Evolutionary conservation across 2,113 vertebrate genomes (phyloP), one percentile per base, ranked within the genome.

Genomic region (Chamaetylas fuelleborni): DNA sequence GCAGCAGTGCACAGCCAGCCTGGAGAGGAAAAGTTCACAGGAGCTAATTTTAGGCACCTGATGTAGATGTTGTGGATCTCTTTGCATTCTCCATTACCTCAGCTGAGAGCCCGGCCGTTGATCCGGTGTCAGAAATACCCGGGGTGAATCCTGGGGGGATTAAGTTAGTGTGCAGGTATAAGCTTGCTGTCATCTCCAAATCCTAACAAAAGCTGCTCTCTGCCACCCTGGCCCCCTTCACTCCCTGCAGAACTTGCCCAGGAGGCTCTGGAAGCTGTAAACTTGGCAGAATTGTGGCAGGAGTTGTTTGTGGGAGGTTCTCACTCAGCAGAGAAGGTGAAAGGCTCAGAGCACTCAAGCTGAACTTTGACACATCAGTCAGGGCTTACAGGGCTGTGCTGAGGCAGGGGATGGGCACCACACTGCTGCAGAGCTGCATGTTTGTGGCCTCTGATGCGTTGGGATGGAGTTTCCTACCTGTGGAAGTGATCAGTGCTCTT

Each of bases 21-120:
- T 12, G 62, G 95, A 72, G 89, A 90, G 80, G 93, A 73, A 91
- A 81, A 90, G 92, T 92, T 96, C 54, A 51, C 2, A 5, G 81
- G 42, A 61, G 79, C 90, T 96, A 80, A 90, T 92, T 95, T 87
- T 91, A 94, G 87, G 31, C 28, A 19, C 54, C 72, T 89, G 17
- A 29, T 76, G 56, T 48, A 50, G 90, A 38, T 88, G 70, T 62
- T 92, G 70, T 93, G 91, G 70, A 88, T 92, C 79, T 67, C 79
- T 92, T 90, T 89, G 82, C 91, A 28, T 80, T 93, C 93, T 90
- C 79, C 81, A 56, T 88, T 93, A 94, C 66, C 78, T 90, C 48
- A 64, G 3, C 26, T 13, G 79, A 51, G 53, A 88, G 78, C 15
- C 43, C 5, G 31, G 77, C 12, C 2, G 0, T 4, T 67, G 87